Percentiles rank a stretch among this genome's conserved stretches.
phyloP scores from a whole-genome alignment of 2,113 vertebrate genomes.

The Bombycilla garrulus region DNA sequence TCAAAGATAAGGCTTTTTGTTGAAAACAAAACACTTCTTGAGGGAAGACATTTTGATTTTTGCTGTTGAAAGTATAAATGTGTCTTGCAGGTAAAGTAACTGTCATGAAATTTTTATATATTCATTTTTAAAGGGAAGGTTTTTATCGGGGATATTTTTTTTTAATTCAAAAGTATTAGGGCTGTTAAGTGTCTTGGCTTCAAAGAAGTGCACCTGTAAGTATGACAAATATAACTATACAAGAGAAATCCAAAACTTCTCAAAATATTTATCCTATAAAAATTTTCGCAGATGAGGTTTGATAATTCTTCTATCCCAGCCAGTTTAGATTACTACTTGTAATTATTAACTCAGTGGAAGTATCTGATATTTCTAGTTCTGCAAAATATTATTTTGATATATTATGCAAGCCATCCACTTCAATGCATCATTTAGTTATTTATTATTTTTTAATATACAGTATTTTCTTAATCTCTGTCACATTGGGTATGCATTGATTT shows the following conservation, averaged over 20 bases:
- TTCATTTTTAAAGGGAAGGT: not conserved
- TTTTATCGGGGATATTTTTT: not conserved
- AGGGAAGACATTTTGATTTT: not conserved
- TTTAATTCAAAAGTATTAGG: not conserved
- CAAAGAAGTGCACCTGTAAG: not conserved
- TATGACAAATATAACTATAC: not conserved
- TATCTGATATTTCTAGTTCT: not conserved
- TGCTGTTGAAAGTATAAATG: not conserved
- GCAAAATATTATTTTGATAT: not conserved
- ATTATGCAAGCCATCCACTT: accelerated
- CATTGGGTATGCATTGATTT: not conserved
- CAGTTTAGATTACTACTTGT: not conserved
- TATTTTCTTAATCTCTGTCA: not conserved
- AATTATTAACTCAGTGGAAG: not conserved
- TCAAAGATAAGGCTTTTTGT: not conserved
- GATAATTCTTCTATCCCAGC: not conserved
- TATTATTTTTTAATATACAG: not conserved
- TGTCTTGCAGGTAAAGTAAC: not conserved
- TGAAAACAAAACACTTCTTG: not conserved
- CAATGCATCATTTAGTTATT: accelerated
- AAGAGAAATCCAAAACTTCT: not conserved
- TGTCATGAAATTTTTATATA: not conserved
- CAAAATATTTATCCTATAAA: not conserved
- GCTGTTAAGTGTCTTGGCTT: not conserved
- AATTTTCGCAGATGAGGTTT: not conserved